Base-by-base conservation (phyloP, 2,113 vertebrate genomes). In the Cheilinus undulatus region DNA sequence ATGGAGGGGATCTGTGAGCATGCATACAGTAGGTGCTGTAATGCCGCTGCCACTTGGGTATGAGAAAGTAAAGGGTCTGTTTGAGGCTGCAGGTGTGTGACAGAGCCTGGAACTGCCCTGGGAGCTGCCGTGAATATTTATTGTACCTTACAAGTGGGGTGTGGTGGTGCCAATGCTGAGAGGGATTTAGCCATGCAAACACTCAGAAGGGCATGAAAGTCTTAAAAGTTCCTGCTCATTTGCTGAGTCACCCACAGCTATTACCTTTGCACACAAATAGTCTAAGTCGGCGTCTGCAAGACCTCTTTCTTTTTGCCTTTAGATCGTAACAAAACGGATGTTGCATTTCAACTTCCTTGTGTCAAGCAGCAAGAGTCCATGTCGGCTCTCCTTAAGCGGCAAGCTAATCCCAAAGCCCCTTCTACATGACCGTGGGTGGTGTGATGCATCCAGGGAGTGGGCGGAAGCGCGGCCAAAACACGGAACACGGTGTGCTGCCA, bases 211-310 rank as follows among this genome's bases (percentile, higher is more conserved):
- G 52, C 27, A 73, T 17, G 40, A 24, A 48, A 32, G 28, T 59
- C 43, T 38, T 59, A 15, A 65, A 58, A 76, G 22, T 65, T 75
- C 70, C 62, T 50, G 53, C 65, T 83, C 20, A 68, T 81, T 64
- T 80, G 63, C 84, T 84, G 86, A 89, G 80, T 88, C 89, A 89
- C 79, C 52, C 15, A 48, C 26, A 67, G 64, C 61, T 66, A 63
- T 61, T 76, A 77, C 69, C 69, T 79, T 50, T 26, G n/a, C 58
- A 57, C 73, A 64, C 28, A 17, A 28, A 51, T 28, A 30, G 48
- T 24, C 12, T 56, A 5, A 9, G 40, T 59, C 51, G 64, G 45
- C 11, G 45, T 50, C n/a, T 56, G 70, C 58, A 20, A 69, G 61
- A 76, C 62, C 63, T 71, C 63, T 13, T 43, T 20, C 40, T 12